Conservation (phyloP, 2,888 invertebrate genomes). For the Syritta pipiens region DNA sequence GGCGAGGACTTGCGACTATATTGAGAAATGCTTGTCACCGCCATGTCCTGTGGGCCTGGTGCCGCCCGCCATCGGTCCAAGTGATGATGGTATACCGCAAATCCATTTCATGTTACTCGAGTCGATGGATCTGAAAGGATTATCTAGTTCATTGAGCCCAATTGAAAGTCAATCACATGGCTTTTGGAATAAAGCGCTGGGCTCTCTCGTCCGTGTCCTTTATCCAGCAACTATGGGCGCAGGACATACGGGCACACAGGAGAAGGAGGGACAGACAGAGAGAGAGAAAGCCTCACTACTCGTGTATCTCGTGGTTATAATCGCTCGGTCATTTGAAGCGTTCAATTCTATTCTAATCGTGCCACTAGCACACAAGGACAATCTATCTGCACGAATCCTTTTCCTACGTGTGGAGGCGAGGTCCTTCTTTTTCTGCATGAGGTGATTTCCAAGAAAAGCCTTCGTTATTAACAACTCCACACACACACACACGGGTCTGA, state of each 20-base stretch:
- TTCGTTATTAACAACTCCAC: slow-evolving; percentile 39
- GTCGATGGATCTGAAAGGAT: slow-evolving; percentile 65
- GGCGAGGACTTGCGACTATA: slow-evolving; percentile 14
- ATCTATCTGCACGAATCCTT: slow-evolving; percentile 5
- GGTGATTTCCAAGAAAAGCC: slow-evolving; percentile 3
- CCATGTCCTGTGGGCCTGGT: neutral
- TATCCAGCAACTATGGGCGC: neutral
- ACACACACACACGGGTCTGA: slow-evolving; percentile 20
- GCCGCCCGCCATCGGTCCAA: neutral
- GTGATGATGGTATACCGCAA: slow-evolving; percentile 55
- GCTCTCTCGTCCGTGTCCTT: slow-evolving; percentile 9
- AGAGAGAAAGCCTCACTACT: neutral
- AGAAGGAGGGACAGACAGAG: neutral
- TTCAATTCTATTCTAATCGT: slow-evolving; percentile 56
- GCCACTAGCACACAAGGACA: slow-evolving; percentile 25
- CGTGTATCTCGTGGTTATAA: slow-evolving; percentile 40
- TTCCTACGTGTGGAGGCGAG: neutral
- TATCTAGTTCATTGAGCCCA: slow-evolving; percentile 67
- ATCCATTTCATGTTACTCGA: slow-evolving; percentile 63
- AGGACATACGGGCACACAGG: neutral
- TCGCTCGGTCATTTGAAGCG: slow-evolving; percentile 54
- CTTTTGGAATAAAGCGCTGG: slow-evolving; percentile 34
- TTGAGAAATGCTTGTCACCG: slow-evolving; percentile 42
- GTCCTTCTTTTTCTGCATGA: slow-evolving; percentile 12
- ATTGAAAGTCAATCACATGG: slow-evolving; percentile 67